Evolutionary conservation across 2,797 vertebrate species (phyloP), one percentile per base, ranked within the genome.

Genomic region (Arrhamphus sclerolepis): DNA sequence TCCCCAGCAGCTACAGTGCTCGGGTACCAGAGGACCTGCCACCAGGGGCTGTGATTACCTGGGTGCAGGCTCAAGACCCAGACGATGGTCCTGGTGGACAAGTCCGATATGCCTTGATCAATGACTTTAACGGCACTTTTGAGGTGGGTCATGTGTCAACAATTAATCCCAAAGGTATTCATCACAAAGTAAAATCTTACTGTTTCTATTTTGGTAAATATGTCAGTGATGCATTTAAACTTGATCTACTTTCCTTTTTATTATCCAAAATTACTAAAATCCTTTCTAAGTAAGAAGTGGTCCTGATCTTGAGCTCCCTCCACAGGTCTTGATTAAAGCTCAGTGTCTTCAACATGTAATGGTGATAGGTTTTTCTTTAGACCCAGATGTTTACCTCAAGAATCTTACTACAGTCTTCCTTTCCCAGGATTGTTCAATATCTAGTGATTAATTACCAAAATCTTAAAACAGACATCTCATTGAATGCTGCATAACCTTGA

Each of bases 21-120:
- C 95, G 93, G 80, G 92, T 96, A 13, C 91, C 94, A 50, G 97
- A 99, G 85, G 97, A 99, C 77, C 93, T 99, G 76, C 98, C 98
- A 0, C 77, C 93, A 44, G 96, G 97, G 50, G 85, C 95, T 16
- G 84, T 98, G 68, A 89, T 98, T 73, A 94, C 87, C 0, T 98
- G 97, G 96, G 76, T 98, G 21, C 94, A 99, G 87, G 93, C 96
- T 48, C 88, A 93, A 2, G 97, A 99, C 72, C 94, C 94, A 28
- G 98, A 99, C 66, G 24, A 94, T 5, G 97, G 96, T 9, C 91
- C 92, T 5, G 93, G 95, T 7, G 91, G 97, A 78, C 94, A 95
- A 80, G 91, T 98, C 54, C 91, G 90, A 42, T 99, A 96, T 81
- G 95, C 92, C 40, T 89, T 98, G 78, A 40, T 93, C 52, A 94